These are phyloP conservation scores for Phallusia fumigata DNA, from an alignment of 23 tunicate species.

Conservation along the genomic window DNA sequence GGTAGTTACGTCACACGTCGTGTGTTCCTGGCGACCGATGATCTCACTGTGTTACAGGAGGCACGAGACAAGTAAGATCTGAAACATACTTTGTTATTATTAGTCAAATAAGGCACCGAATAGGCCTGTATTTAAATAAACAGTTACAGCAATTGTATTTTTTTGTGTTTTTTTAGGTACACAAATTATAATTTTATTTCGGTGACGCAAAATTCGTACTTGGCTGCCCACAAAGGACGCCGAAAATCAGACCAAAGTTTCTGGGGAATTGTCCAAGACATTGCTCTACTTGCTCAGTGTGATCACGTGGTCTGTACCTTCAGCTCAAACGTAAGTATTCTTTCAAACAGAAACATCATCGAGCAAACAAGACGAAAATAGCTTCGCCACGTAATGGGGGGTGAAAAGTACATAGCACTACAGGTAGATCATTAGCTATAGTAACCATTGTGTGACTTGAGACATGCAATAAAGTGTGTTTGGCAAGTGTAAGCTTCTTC, in stretches of 20 bases:
- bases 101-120: too few relatives aligned
- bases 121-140: too few relatives aligned
- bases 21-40: constrained; percentile 3
- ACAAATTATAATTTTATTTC: neutral
- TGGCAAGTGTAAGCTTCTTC: too few relatives aligned
- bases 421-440: too few relatives aligned
- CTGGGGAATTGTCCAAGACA: constrained; percentile 6
- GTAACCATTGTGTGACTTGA: too few relatives aligned
- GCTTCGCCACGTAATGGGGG: neutral
- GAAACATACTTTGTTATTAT: too few relatives aligned
- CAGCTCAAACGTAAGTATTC: neutral
- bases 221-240: neutral
- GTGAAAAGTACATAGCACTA: neutral
- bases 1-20: neutral
- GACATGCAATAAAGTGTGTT: too few relatives aligned
- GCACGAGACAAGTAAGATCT: neutral
- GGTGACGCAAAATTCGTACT: neutral
- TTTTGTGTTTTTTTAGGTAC: neutral
- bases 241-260: neutral
- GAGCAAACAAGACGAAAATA: too few relatives aligned
- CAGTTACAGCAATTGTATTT: too few relatives aligned
- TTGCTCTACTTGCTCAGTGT: neutral
- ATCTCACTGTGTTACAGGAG: neutral
- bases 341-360: neutral
- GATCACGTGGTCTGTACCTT: neutral